Conservation (phyloP, 2,797 vertebrate species). For the Rhinichthys osculus region DNA sequence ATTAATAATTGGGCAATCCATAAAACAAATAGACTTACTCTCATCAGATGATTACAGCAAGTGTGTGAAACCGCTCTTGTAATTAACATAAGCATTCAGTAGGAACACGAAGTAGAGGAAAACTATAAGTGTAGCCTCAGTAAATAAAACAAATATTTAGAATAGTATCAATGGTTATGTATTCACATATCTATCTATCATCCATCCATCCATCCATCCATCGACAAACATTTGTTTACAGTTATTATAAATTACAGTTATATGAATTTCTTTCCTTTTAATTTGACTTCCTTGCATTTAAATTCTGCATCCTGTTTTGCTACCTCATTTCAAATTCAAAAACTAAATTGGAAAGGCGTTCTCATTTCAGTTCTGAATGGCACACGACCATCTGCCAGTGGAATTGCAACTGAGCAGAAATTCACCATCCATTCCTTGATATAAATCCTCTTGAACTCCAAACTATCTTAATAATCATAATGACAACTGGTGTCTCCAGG, state of each 20-base stretch:
- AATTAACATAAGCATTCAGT: neutral
- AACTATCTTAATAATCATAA: conserved; percentile 45
- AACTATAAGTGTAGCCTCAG: neutral
- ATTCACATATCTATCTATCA: neutral
- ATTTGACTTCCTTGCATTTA: neutral
- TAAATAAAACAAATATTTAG: neutral
- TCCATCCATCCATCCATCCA: rapidly evolving
- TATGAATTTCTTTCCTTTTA: neutral
- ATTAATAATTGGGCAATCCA: conserved; percentile 9
- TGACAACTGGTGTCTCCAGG: conserved; percentile 40
- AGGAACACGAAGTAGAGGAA: neutral
- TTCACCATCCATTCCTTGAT: neutral
- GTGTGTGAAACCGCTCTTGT: neutral
- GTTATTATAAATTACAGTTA: neutral
- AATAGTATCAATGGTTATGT: neutral
- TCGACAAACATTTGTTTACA: no score
- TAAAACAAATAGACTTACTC: neutral
- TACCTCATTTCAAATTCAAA: neutral
- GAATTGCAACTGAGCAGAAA: neutral
- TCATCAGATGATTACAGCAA: neutral
- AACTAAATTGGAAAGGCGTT: neutral
- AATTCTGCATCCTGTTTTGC: neutral
- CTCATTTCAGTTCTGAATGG: neutral
- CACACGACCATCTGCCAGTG: neutral
- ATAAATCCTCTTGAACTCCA: neutral